Base-by-base conservation (phyloP, 1,140 invertebrate species). In the Orchesella cincta region DNA sequence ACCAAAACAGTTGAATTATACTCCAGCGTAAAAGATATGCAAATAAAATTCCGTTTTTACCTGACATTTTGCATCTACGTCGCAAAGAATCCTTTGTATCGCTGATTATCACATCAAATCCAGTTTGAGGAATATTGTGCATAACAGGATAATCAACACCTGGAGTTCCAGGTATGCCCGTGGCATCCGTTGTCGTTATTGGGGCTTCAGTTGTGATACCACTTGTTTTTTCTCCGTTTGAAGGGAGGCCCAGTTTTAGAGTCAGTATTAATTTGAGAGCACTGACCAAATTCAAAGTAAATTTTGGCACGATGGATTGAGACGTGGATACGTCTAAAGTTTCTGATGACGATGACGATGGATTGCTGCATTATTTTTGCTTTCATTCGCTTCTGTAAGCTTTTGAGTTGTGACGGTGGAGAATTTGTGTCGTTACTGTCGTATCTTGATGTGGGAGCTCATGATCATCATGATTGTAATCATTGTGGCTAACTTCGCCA, bases 71-170 rank as follows among this genome's bases (percentile, higher is more conserved):
- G 93, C 94, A 82, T 94, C 93, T 82, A 92, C 90, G 84, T 95
- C 94, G 93, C 94, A 86, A 94, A 95, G 86, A 95, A 95, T n/a
- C 94, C 94, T 0, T 93, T 93, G 85, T 93, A 95, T 3, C 89
- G 87, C 84, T 94, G 93, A 77, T 94, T 92, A 83, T 94, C 92
- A 85, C 94, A 96, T 94, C 94, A 86, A 96, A 96, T 84, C 94
- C 94, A 20, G 94, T 95, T 84, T 94, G 94, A n/a, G 93, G 93
- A 26, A 95, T 92, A 51, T 89, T 90, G 29, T 91, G 90, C n/a
- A 95, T 85, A 29, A 94, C 91, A 1, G 94, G 94, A 85, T 95
- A 96, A 86, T 96, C 94, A 16, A 92, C 92, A 18, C 93, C 93
- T 1, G 94, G 92, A 78, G 93, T 90, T 83, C 93, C 76, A 89